Conservation (phyloP, 1,140 invertebrate species). For the Mactra quadrangularis region DNA sequence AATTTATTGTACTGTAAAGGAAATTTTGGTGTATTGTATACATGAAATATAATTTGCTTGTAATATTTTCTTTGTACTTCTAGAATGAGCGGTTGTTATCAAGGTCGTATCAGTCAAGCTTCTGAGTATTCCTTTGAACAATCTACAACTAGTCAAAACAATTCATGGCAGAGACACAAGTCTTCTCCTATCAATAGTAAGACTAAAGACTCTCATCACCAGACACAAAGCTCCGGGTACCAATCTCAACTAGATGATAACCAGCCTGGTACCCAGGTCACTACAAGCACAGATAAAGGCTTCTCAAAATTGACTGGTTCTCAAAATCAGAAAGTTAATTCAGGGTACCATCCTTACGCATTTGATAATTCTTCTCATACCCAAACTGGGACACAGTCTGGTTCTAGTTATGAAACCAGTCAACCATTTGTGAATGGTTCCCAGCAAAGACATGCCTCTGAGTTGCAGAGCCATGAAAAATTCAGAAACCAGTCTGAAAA, state of each 20-base stretch:
- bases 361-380: too few species aligned
- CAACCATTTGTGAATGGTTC: too few species aligned
- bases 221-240: constrained; percentile 54
- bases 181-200: constrained; percentile 3
- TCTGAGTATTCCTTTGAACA: constrained; percentile 32
- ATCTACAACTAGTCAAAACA: constrained; percentile 10
- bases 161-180: neutral
- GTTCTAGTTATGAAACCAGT: too few species aligned
- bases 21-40: too few species aligned
- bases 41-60: too few species aligned
- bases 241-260: constrained; percentile 44
- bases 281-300: neutral
- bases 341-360: too few species aligned
- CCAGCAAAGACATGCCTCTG: too few species aligned
- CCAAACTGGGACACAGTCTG: too few species aligned
- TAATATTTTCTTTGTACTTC: too few species aligned
- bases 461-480: too few species aligned
- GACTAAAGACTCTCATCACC: constrained; percentile 39
- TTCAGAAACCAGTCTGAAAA: too few species aligned
- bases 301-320: constrained; percentile 10
- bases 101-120: constrained; percentile 12
- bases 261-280: constrained; percentile 15
- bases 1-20: too few species aligned
- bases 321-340: neutral
- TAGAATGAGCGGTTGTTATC: constrained; percentile 32